A percentile compares a stretch with the other conserved stretches of the same genome.
Evolutionary conservation across 2,888 invertebrate species (phyloP).

Genomic region (Tribolium freemani): DNA sequence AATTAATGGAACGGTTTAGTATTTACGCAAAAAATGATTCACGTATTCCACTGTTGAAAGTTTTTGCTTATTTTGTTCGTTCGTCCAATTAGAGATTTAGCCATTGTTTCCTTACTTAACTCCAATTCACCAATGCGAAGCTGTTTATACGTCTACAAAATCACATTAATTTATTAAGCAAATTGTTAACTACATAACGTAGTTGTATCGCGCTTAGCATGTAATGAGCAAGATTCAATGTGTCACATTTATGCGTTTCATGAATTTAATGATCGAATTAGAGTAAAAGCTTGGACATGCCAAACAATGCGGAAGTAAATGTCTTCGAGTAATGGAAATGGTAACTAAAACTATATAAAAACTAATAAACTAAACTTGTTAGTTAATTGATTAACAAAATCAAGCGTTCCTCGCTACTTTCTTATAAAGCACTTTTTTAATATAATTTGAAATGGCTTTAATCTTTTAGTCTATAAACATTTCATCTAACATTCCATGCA

Average conservation of each 20-base stretch:
- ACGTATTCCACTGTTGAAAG: no score
- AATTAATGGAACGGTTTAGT: no score
- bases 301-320: no score
- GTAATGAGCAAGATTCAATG: not conserved
- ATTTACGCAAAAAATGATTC: no score
- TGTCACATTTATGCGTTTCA: not conserved
- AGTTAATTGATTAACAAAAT: no score
- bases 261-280: no score
- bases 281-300: no score
- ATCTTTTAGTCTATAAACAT: not conserved
- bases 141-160: not conserved
- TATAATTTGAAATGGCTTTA: not conserved
- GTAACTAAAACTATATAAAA: no score
- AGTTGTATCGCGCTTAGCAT: not conserved
- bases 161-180: not conserved
- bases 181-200: not conserved
- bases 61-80: not conserved
- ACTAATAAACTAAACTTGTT: no score
- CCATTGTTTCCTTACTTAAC: not conserved
- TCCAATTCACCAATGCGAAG: not conserved
- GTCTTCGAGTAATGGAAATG: no score
- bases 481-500: not conserved
- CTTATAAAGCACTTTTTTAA: not conserved
- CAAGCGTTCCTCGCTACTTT: no score
- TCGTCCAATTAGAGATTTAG: not conserved